Evolutionary conservation across 2,797 vertebrate genomes (phyloP), one percentile per base, ranked within the genome.

Genomic region (Lerista edwardsae): DNA sequence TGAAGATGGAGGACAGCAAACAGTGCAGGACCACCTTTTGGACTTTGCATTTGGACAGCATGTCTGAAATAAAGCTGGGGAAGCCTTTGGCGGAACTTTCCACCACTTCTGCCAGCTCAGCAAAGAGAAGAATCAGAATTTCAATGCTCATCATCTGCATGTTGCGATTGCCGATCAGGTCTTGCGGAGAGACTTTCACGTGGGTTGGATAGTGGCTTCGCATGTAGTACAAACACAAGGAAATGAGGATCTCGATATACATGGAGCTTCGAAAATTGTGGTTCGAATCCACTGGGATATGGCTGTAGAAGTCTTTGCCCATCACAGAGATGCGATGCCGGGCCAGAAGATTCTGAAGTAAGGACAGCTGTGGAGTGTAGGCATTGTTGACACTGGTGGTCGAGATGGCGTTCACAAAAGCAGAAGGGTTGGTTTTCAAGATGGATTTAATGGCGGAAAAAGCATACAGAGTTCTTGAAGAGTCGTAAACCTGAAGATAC

Each of bases 101-200:
- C 3, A 97, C 99, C 87, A 97, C 98, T 95, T 99, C 99, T 80
- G 97, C 95, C 34, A 99, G 88, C 91, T 99, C 98, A 0, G 96
- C 97, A 93, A 99, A 99, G 27, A 99, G 98, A 39, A 99, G 97
- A 0, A 98, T 98, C 83, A 99, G 92, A 87, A 99, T 98, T 94
- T 99, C 98, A 73, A 99, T 97, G 31, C 98, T 99, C 94, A 99
- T 98, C 95, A 99, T 97, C 92, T 99, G 99, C 98, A 99, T 99
- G 80, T 98, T 98, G 29, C 98, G 97, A 94, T 99, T 99, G 61
- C 98, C 98, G 39, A 98, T 98, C 87, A 99, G 94, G 91, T 99
- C 98, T 86, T 98, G 97, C 1, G 97, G 94, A 23, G 97, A 96
- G 3, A 97, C 96, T 29, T 96, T 96, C 81, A 99, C 96, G 0